These are phyloP conservation scores for Drosophila sp. DNA, from an alignment of 1,140 invertebrate species.

Conservation along the genomic window DNA sequence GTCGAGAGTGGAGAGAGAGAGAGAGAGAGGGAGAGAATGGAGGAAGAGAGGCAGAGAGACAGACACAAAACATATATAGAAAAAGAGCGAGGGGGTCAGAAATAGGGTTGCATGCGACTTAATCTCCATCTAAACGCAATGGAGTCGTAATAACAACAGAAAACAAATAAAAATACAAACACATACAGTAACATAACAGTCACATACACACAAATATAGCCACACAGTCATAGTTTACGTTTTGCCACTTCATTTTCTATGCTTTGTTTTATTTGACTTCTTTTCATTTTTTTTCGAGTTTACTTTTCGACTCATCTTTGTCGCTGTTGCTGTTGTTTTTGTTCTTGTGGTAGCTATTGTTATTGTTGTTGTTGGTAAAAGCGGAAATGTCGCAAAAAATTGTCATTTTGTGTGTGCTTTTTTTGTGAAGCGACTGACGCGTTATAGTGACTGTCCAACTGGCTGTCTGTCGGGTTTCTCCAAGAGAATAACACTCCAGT, in stretches of 20 bases:
- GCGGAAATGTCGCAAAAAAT: slow-evolving; percentile 31
- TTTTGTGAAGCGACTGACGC: slow-evolving; percentile 20
- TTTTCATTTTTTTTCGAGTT: slow-evolving; percentile 13
- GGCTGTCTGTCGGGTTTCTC: slow-evolving; percentile 26
- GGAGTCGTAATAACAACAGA: slow-evolving; percentile 81
- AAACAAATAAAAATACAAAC: slow-evolving; percentile 74
- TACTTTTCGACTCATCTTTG: slow-evolving; percentile 56
- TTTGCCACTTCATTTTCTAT: slow-evolving; percentile 81
- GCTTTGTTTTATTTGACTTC: too few species aligned
- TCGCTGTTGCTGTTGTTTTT: slow-evolving; percentile 12
- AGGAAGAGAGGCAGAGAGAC: slow-evolving; percentile 2
- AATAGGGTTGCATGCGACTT: slow-evolving; percentile 57
- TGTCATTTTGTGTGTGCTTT: slow-evolving; percentile 30
- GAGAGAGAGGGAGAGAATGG: slow-evolving; percentile 9
- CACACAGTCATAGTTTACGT: slow-evolving; percentile 73
- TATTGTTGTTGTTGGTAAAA: slow-evolving; percentile 1
- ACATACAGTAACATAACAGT: slow-evolving; percentile 28
- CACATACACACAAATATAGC: slow-evolving; percentile 28
- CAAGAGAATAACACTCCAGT: slow-evolving; percentile 30
- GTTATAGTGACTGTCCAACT: slow-evolving; percentile 12
- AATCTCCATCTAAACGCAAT: slow-evolving; percentile 83
- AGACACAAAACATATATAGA: too few species aligned
- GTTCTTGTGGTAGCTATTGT: slow-evolving; percentile 11
- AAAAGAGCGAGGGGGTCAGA: neutral
- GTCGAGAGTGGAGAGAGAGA: neutral